Conservation (phyloP, 2,888 invertebrate species). For the Drosophila formosana region DNA sequence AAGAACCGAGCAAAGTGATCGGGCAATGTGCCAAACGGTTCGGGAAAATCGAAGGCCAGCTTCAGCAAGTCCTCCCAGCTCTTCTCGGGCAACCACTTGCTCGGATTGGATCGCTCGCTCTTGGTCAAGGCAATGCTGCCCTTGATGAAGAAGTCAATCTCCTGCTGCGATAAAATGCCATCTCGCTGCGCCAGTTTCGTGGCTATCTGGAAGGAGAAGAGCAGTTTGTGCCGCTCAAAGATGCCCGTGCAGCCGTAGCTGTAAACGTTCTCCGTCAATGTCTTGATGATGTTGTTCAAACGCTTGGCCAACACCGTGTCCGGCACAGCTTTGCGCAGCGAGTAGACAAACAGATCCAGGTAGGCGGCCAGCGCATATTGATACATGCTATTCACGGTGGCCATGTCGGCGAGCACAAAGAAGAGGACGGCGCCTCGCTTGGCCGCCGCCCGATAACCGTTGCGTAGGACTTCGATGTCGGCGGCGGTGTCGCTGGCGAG, state of each 20-base stretch:
- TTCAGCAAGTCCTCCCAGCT: conserved; percentile 95
- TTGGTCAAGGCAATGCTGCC: conserved; percentile 93
- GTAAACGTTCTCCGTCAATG: conserved; percentile 94
- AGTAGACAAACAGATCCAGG: conserved; percentile 92
- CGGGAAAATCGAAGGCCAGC: conserved; percentile 89
- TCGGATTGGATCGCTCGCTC: conserved; percentile 88
- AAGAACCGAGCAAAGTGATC: conserved; percentile 87
- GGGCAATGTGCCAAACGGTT: conserved; percentile 88
- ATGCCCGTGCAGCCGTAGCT: conserved; percentile 97
- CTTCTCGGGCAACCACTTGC: conserved; percentile 89
- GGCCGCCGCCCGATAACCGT: conserved; percentile 94
- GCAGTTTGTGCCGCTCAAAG: conserved; percentile 95
- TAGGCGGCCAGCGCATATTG: conserved; percentile 95
- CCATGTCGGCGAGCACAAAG: conserved; percentile 96
- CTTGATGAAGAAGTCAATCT: conserved; percentile 96
- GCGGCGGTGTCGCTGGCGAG: conserved; percentile 91
- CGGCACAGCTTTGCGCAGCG: conserved; percentile 92
- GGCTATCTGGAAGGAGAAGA: conserved; percentile 96
- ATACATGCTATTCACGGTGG: conserved; percentile 95
- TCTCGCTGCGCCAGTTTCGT: conserved; percentile 92
- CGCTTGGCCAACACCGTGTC: conserved; percentile 91
- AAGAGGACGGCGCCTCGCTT: conserved; percentile 95
- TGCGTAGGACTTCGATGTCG: conserved; percentile 93
- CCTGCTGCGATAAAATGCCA: conserved; percentile 87
- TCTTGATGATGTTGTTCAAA: conserved; percentile 92